Percentiles rank a stretch among this genome's conserved stretches.
Evolutionary conservation across 2,113 vertebrate genomes (phyloP).

Genomic region (Acanthochromis polyacanthus): DNA sequence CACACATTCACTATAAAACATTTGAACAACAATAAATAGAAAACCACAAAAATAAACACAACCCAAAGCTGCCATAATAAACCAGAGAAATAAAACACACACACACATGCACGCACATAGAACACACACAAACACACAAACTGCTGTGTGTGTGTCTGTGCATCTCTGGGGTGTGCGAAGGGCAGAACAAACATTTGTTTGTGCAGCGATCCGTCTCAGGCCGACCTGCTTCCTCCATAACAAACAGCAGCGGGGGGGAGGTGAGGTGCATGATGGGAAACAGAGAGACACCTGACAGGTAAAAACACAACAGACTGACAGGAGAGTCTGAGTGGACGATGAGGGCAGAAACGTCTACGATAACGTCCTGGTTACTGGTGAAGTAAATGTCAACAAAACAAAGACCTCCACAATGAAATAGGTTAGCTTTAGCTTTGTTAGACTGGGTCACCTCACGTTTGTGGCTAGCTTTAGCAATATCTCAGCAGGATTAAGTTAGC

Average conservation of each 20-base stretch:
- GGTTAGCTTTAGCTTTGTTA: too few relatives aligned
- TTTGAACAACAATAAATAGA: slow-evolving; percentile 11
- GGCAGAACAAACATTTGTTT: slow-evolving; percentile 94
- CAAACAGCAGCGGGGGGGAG: slow-evolving; percentile 32
- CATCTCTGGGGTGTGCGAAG: slow-evolving; percentile 87
- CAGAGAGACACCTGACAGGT: slow-evolving; percentile 3
- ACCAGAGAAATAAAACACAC: neutral
- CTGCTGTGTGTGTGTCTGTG: slow-evolving; percentile 34
- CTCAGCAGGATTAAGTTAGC: too few relatives aligned
- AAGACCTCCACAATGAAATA: neutral
- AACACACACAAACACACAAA: too few relatives aligned
- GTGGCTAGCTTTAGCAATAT: too few relatives aligned
- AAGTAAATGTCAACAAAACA: neutral
- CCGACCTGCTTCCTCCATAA: slow-evolving; percentile 55
- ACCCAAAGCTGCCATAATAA: neutral
- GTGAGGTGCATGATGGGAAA: neutral
- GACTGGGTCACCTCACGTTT: too few relatives aligned
- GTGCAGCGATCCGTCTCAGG: slow-evolving; percentile 84
- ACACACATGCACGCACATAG: too few relatives aligned
- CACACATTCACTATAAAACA: slow-evolving; percentile 19
- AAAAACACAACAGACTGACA: too few relatives aligned
- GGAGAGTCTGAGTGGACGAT: too few relatives aligned
- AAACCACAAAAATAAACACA: slow-evolving; percentile 16
- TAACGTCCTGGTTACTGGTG: too few relatives aligned
- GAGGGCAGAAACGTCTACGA: too few relatives aligned